Evolutionary conservation across 2,888 invertebrate genomes (phyloP).

Genomic region (Conchocele bisecta): DNA sequence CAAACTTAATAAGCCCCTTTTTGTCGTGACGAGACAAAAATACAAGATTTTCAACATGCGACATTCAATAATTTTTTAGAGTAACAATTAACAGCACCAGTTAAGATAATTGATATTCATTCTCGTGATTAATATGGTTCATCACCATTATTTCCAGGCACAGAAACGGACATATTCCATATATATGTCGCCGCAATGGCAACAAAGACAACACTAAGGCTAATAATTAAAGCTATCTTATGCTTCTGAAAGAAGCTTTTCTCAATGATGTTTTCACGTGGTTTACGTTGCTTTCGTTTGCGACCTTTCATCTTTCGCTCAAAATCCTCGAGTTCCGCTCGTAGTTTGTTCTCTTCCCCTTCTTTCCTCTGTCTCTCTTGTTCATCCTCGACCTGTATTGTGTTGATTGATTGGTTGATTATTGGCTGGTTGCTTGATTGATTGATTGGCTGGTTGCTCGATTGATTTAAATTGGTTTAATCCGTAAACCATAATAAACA

Average conservation of each 20-base stretch:
- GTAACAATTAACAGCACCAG: not conserved
- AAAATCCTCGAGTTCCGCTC: slow-evolving; percentile 80
- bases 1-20: no score
- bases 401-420: no score
- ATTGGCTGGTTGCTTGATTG: no score
- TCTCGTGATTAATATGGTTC: not conserved
- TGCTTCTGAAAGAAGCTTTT: slow-evolving; percentile 62
- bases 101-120: not conserved
- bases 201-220: slow-evolving; percentile 45
- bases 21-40: no score
- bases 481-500: no score
- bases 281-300: slow-evolving; percentile 70
- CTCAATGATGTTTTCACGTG: slow-evolving; percentile 63
- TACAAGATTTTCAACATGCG: no score
- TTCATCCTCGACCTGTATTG: slow-evolving; percentile 71
- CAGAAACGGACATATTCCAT: slow-evolving; percentile 25
- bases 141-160: not conserved
- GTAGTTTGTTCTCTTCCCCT: slow-evolving; percentile 73
- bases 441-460: no score
- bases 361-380: slow-evolving; percentile 72
- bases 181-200: slow-evolving; percentile 55
- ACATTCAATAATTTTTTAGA: not conserved
- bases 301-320: slow-evolving; percentile 79
- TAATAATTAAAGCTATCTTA: slow-evolving; percentile 46
- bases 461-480: not conserved